Conservation (phyloP, 2,113 vertebrate genomes). For the Geothlypis trichas region DNA sequence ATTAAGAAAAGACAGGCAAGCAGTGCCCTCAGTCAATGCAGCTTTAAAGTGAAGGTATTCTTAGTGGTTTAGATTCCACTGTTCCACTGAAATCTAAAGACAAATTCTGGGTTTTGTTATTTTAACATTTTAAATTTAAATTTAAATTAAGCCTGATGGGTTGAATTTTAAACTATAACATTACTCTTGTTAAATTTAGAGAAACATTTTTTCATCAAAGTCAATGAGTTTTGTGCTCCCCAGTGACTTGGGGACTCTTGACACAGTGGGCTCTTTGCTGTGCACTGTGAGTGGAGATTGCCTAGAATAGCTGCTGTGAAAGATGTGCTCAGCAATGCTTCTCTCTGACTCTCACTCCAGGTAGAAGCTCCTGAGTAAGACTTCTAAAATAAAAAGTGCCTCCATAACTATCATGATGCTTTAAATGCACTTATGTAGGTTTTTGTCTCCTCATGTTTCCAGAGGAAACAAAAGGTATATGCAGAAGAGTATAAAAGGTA, state of each 20-base stretch:
- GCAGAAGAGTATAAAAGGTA: neutral
- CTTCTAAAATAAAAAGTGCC: neutral
- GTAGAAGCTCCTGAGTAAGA: neutral
- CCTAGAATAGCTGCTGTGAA: neutral
- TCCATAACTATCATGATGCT: neutral
- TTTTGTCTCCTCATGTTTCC: neutral
- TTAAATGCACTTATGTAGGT: neutral
- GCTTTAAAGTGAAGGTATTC: neutral
- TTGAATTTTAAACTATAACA: neutral
- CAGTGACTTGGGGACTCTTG: neutral
- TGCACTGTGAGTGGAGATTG: neutral
- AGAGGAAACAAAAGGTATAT: neutral
- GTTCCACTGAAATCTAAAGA: neutral
- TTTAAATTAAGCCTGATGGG: neutral
- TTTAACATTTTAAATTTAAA: neutral
- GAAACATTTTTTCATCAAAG: neutral
- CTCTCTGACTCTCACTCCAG: neutral
- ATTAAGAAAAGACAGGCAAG: neutral
- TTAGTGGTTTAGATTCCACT: neutral
- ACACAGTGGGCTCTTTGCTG: neutral
- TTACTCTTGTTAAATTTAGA: neutral
- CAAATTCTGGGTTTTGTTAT: neutral
- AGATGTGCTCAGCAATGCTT: fast-evolving
- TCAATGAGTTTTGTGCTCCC: neutral
- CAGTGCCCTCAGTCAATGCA: neutral